Evolutionary conservation across 1,140 invertebrate genomes (phyloP), one percentile per base, ranked within the genome.

Genomic region (Tribolium castaneum): DNA sequence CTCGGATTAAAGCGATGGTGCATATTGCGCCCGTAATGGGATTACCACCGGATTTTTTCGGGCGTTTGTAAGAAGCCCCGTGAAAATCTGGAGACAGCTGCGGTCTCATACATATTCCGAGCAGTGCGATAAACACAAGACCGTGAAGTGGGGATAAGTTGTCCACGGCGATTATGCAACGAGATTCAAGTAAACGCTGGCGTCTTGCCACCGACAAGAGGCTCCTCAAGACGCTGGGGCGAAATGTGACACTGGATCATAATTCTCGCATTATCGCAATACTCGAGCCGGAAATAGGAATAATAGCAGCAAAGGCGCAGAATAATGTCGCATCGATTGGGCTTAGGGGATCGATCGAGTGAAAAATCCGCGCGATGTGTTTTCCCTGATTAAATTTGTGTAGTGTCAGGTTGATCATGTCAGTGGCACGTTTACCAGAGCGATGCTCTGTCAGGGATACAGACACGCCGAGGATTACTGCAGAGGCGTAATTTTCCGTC

Each of bases 21-120:
- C 39, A 45, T 45, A 45, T 45, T 45, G 2, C 6, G 10, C 6
- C 10, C 19, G 59, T 66, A 66, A 66, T 35, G 30, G 25, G 59
- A 66, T 66, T 66, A 66, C 9, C n/a, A n/a, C 10, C 10, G 54
- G 54, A 30, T 59, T 59, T 59, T 59, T 30, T 30, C 25, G 25
- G 25, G 25, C 25, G 10, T n/a, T 59, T 45, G 9, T 10, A 45
- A 45, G 39, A 45, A 45, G 5, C 39, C 6, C 39, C 1, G 16
- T 59, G 59, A 7, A 66, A 35, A 10, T 16, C 59, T n/a, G 30
- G n/a, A 39, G 30, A 66, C 30, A 35, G 9, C 25, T 66, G 25
- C 59, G 59, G 12, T 66, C 59, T 66, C 59, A 66, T 66, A 66
- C 59, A 66, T 66, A 66, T 66, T 66, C 59, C 59, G 30, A 59